phyloP scores from a whole-genome alignment of 1,140 invertebrate species.

The Microvelia longipes region DNA sequence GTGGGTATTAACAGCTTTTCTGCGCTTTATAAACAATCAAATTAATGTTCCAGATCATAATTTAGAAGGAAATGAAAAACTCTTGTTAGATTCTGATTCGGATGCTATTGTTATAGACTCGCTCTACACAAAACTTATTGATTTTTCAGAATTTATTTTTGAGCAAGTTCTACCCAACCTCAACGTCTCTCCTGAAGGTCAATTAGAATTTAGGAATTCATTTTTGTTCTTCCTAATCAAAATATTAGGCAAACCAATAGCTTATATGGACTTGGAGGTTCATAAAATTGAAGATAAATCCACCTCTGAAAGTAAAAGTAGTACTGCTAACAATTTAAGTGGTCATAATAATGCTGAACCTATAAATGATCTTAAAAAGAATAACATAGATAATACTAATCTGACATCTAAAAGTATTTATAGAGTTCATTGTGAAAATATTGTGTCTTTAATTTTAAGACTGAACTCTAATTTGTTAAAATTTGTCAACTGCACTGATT shows the following conservation, averaged over 20 bases:
- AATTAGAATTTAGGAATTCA: not conserved
- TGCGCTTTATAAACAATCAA: not conserved
- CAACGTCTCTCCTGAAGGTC: no score
- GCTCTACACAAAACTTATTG: not conserved
- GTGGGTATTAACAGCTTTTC: not conserved
- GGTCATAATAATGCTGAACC: no score
- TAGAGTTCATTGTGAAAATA: not conserved
- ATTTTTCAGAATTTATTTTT: not conserved
- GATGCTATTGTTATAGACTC: not conserved
- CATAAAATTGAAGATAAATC: not conserved
- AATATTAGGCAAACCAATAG: slow-evolving; percentile 7
- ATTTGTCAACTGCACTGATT: slow-evolving; percentile 3
- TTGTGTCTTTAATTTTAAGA: not conserved
- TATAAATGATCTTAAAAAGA: no score
- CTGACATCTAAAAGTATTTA: not conserved
- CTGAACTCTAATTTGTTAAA: not conserved
- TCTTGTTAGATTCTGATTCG: not conserved
- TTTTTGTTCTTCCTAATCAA: slow-evolving; percentile 2
- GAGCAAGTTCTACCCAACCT: not conserved
- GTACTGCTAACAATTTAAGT: no score
- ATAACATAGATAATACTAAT: no score
- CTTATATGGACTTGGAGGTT: slow-evolving; percentile 3
- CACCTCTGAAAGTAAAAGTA: no score
- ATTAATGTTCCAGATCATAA: not conserved
- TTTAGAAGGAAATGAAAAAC: not conserved